phyloP scores from a whole-genome alignment of 64 coral and sea anemone genomes.

The Montipora cactus region DNA sequence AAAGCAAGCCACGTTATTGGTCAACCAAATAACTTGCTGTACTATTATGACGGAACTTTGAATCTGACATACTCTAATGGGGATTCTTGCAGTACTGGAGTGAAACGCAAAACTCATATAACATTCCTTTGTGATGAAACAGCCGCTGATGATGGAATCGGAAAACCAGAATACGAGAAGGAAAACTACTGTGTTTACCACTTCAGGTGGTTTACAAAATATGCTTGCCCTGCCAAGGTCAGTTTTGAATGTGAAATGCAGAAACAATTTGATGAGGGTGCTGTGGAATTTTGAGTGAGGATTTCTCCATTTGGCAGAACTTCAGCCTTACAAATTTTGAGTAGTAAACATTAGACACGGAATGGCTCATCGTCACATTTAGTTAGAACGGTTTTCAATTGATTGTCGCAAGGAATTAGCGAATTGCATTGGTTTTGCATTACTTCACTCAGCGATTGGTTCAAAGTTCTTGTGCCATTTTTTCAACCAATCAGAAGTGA shows the following conservation, averaged over 20 bases:
- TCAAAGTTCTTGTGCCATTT: too few relatives aligned
- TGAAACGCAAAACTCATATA: slow-evolving; percentile 52
- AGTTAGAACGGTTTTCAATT: too few relatives aligned
- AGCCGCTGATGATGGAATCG: slow-evolving; percentile 18
- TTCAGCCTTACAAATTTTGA: too few relatives aligned
- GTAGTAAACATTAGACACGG: too few relatives aligned
- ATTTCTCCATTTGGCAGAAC: too few relatives aligned
- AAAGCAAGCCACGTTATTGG: slow-evolving; percentile 6
- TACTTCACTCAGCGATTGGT: too few relatives aligned
- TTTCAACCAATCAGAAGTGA: too few relatives aligned
- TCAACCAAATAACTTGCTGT: slow-evolving; percentile 41
- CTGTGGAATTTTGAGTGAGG: neutral
- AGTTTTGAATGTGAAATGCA: neutral
- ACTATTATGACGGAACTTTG: slow-evolving; percentile 91
- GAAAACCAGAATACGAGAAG: slow-evolving; percentile 59
- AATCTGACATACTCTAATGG: slow-evolving; percentile 77
- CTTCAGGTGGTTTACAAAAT: slow-evolving; percentile 88
- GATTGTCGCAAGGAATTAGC: too few relatives aligned
- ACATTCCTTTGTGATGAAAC: slow-evolving; percentile 72
- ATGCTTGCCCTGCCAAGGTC: slow-evolving; percentile 87
- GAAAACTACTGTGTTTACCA: slow-evolving; percentile 77
- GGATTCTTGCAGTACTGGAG: slow-evolving; percentile 14
- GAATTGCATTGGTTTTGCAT: too few relatives aligned
- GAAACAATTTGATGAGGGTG: neutral
- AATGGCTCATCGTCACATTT: too few relatives aligned